Evolutionary conservation across 2,888 invertebrate genomes (phyloP).

Genomic region (Xestoiulus laeticollis): DNA sequence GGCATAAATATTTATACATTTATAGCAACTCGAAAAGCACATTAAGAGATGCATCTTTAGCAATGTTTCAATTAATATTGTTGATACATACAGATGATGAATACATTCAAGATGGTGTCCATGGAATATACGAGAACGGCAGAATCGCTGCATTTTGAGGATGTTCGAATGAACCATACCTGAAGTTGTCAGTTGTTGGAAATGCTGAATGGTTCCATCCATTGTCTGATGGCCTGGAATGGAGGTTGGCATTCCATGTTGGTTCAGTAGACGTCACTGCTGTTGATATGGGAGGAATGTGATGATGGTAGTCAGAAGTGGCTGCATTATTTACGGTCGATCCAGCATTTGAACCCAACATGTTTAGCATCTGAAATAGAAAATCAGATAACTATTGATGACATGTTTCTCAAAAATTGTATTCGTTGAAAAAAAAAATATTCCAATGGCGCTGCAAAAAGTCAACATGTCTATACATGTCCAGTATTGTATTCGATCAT

Average conservation of each 20-base stretch:
- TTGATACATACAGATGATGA: not conserved
- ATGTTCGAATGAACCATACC: conserved; percentile 49
- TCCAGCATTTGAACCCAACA: conserved; percentile 52
- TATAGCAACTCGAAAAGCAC: not conserved
- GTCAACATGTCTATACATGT: too few species aligned
- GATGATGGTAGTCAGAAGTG: conserved; percentile 52
- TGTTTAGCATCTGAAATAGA: conserved; percentile 52
- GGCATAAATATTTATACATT: not conserved
- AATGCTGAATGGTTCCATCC: conserved; percentile 54
- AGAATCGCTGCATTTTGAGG: not conserved
- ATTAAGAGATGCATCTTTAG: not conserved
- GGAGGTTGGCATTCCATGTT: conserved; percentile 54
- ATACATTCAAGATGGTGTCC: conserved; percentile 2
- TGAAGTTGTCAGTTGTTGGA: conserved; percentile 51
- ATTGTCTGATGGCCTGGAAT: conserved; percentile 48
- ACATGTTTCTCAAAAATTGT: too few species aligned
- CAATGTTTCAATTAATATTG: not conserved
- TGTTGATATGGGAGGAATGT: conserved; percentile 54
- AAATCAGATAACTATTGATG: not conserved
- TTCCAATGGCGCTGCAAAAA: too few species aligned
- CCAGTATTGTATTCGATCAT: too few species aligned
- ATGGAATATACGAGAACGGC: not conserved
- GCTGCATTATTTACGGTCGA: conserved; percentile 8
- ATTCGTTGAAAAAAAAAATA: too few species aligned
- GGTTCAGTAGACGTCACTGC: conserved; percentile 39